A percentile compares a stretch with the other conserved stretches of the same genome.
Evolutionary conservation across 2,797 vertebrate genomes (phyloP).

Genomic region (Thripadectes ignobilis): DNA sequence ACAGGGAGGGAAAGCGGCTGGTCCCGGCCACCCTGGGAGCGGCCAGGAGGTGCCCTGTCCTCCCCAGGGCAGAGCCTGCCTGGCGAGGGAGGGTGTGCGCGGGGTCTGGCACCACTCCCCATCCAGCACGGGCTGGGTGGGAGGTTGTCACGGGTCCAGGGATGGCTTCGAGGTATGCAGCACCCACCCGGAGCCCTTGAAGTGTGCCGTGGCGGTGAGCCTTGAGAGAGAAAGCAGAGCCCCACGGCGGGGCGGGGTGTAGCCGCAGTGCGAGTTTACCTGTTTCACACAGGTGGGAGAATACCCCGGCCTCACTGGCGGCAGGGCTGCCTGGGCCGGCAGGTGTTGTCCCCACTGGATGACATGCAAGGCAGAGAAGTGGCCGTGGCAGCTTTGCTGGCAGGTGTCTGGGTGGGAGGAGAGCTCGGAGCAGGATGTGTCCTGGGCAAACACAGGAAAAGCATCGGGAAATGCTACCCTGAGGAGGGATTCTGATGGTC

Average conservation of each 20-base stretch:
- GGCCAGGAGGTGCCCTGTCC: not conserved
- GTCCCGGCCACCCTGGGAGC: not conserved
- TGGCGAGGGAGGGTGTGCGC: accelerated
- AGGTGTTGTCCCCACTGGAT: accelerated
- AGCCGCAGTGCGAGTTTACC: not conserved
- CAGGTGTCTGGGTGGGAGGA: accelerated
- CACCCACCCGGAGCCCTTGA: not conserved
- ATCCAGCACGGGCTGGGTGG: accelerated
- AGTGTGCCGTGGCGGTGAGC: accelerated
- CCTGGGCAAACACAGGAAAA: not conserved
- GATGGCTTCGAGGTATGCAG: not conserved
- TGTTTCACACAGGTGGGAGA: not conserved
- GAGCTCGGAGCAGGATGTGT: accelerated
- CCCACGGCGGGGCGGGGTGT: accelerated
- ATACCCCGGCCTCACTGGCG: accelerated
- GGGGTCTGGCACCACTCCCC: not conserved
- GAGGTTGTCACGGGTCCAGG: not conserved
- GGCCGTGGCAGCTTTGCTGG: not conserved
- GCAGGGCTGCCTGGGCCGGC: accelerated
- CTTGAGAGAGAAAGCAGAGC: not conserved
- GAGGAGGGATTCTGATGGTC: not conserved
- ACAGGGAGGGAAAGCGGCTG: not conserved
- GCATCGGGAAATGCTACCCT: not conserved
- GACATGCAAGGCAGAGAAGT: accelerated
- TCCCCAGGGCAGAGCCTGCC: not conserved